These are phyloP conservation scores for Polyommatus icarus DNA, from an alignment of 2,888 invertebrate genomes.

Conservation along the genomic window DNA sequence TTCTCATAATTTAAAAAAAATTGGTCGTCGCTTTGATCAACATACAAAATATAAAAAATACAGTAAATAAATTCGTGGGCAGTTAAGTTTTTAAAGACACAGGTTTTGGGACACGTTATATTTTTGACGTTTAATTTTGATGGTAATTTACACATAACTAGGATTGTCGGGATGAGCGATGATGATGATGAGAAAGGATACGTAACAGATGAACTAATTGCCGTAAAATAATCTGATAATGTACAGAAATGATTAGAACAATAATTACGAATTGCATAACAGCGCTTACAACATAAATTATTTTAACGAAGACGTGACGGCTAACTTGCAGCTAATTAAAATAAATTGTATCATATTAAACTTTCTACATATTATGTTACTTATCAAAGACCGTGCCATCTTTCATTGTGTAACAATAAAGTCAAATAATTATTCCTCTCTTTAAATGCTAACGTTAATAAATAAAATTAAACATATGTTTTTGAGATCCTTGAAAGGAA, in stretches of 20 bases:
- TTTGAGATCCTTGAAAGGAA: background rate
- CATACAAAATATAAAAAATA: too few relatives aligned
- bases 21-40: too few relatives aligned
- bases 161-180: background rate
- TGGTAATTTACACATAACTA: background rate
- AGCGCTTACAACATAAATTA: conserved; percentile 14
- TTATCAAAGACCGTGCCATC: conserved; percentile 1
- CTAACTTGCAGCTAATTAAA: conserved; percentile 18
- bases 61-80: too few relatives aligned
- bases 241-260: conserved; percentile 17
- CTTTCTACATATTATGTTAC: background rate
- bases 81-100: too few relatives aligned
- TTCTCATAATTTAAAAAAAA: too few relatives aligned
- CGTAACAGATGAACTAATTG: conserved; percentile 21
- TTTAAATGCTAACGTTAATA: background rate
- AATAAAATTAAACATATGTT: background rate
- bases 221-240: conserved; percentile 12
- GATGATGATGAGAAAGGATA: background rate
- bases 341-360: conserved; percentile 9
- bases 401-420: background rate
- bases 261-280: conserved; percentile 13
- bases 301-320: conserved; percentile 12
- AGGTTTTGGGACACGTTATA: too few relatives aligned
- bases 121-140: background rate
- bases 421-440: background rate